Percentiles rank a stretch among this genome's conserved stretches.
Evolutionary conservation across 2,797 vertebrate genomes (phyloP).

Genomic region (Ciconia nigra): DNA sequence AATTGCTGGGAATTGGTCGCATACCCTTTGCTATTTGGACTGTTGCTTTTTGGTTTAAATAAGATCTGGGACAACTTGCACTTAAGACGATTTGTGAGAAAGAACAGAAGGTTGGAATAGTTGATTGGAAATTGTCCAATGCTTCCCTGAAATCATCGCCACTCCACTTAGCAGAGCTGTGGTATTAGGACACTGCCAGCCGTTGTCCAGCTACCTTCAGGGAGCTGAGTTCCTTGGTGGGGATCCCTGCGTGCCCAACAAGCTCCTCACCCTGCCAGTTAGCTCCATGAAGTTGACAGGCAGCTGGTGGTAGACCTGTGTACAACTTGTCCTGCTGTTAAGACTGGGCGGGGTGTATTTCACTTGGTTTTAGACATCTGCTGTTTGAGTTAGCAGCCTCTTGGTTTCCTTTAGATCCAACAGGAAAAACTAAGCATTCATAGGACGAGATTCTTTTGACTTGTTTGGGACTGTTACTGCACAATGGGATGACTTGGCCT

Average conservation of each 20-base stretch:
- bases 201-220: not conserved
- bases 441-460: not conserved
- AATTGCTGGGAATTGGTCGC: not conserved
- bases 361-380: not conserved
- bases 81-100: not conserved
- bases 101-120: not conserved
- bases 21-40: not conserved
- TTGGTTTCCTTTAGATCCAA: not conserved
- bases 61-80: not conserved
- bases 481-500: not conserved
- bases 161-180: not conserved
- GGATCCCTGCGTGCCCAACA: not conserved
- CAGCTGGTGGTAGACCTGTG: too few species aligned
- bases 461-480: not conserved
- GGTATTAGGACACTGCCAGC: not conserved
- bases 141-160: not conserved
- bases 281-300: not conserved
- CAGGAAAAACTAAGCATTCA: not conserved
- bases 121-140: not conserved
- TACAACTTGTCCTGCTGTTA: not conserved
- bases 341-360: not conserved
- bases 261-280: not conserved
- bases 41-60: not conserved
- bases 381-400: not conserved
- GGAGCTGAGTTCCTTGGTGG: not conserved